A percentile compares a stretch with the other conserved stretches of the same genome.
Conservation (phyloP, 2,888 invertebrate species). For the Ischnura elegans region DNA sequence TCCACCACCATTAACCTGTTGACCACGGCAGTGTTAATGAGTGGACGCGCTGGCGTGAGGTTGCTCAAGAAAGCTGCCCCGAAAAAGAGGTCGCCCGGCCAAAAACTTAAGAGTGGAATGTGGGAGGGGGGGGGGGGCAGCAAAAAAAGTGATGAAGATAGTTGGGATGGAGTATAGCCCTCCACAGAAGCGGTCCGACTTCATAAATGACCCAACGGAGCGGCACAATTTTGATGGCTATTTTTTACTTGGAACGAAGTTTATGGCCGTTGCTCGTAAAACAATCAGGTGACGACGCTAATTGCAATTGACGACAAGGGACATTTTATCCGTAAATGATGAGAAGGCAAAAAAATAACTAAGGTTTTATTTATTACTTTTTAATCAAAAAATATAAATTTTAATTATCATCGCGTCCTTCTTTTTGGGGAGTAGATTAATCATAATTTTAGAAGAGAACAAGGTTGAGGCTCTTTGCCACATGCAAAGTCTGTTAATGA, state of each 20-base stretch:
- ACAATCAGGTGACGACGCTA: background rate
- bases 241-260: background rate
- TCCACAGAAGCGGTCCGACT: constrained; percentile 30
- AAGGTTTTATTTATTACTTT: background rate
- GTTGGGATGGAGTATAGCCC: background rate
- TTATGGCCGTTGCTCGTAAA: constrained; percentile 36
- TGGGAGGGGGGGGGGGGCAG: background rate
- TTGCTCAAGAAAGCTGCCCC: constrained; percentile 24
- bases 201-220: constrained; percentile 27
- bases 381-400: background rate
- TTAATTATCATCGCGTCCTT: background rate
- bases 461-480: background rate
- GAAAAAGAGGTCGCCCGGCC: constrained; percentile 58
- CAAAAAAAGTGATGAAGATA: background rate
- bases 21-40: constrained; percentile 44
- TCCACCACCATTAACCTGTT: constrained; percentile 1
- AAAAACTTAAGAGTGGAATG: background rate
- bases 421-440: background rate
- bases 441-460: background rate
- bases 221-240: constrained; percentile 39
- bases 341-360: background rate
- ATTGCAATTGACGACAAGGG: background rate
- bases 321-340: background rate
- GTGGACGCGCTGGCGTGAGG: background rate
- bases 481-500: background rate